Percentiles rank a stretch among this genome's conserved stretches.
Conservation (phyloP, 2,888 invertebrate species). For the Nymphalis polychloros region DNA sequence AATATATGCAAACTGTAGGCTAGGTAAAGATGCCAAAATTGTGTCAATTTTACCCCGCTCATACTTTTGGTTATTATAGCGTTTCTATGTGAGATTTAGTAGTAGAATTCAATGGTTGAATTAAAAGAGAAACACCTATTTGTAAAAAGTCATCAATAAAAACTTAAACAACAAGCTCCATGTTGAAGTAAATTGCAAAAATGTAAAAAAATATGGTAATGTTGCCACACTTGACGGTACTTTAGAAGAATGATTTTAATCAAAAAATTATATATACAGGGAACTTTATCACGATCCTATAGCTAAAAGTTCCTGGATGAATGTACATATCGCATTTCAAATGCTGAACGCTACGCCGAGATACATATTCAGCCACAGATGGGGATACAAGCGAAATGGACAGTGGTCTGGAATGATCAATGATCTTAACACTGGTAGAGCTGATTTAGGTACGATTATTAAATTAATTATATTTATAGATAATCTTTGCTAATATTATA, state of each 20-base stretch:
- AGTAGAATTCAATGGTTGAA: too few species aligned
- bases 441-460: constrained; percentile 57
- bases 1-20: too few species aligned
- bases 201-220: too few species aligned
- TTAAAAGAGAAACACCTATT: too few species aligned
- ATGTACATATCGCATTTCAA: constrained; percentile 53
- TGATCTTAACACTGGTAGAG: constrained; percentile 54
- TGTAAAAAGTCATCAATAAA: too few species aligned
- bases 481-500: not conserved
- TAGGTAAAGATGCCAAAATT: too few species aligned
- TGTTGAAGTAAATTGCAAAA: too few species aligned
- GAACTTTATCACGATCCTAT: constrained; percentile 57
- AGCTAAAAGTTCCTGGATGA: constrained; percentile 60
- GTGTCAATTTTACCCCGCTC: too few species aligned
- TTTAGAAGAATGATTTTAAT: not conserved
- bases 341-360: constrained; percentile 67
- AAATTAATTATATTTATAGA: constrained; percentile 6
- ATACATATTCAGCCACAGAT: constrained; percentile 59
- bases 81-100: too few species aligned
- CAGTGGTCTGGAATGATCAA: constrained; percentile 67
- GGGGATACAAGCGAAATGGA: constrained; percentile 62
- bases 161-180: too few species aligned
- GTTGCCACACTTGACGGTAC: too few species aligned
- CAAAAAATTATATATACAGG: constrained; percentile 41
- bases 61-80: too few species aligned